Percentiles rank a stretch among this genome's conserved stretches.
Conservation (phyloP, 2,888 invertebrate species). For the Amphiduros pacificus region DNA sequence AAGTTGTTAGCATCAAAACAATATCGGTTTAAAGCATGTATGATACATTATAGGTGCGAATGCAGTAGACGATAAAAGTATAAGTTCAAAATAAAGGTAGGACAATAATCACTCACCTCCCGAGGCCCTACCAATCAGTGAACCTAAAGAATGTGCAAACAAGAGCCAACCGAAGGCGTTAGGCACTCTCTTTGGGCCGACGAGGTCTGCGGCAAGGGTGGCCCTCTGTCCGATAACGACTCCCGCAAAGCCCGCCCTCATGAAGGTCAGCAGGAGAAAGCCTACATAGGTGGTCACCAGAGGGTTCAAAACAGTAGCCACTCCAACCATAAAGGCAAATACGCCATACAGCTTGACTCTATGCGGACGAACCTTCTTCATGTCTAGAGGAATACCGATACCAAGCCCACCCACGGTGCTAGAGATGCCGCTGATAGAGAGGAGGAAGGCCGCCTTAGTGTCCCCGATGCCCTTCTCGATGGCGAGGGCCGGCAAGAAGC, state of each 20-base stretch:
- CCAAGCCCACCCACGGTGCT: neutral
- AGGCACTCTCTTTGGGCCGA: neutral
- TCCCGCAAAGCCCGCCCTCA: neutral
- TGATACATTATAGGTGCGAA: too few species aligned
- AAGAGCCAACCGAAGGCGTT: neutral
- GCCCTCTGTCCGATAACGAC: neutral
- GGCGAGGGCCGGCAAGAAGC: neutral
- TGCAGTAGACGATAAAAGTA: too few species aligned
- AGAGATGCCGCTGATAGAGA: neutral
- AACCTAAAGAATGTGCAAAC: neutral
- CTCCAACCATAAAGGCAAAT: neutral
- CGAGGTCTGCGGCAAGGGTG: neutral
- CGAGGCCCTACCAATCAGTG: neutral
- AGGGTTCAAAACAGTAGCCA: neutral
- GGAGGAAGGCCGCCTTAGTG: neutral
- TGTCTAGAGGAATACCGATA: neutral
- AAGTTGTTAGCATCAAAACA: too few species aligned
- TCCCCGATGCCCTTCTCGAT: neutral
- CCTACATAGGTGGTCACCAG: neutral
- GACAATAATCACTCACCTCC: too few species aligned
- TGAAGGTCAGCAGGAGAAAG: neutral
- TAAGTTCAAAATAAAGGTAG: too few species aligned
- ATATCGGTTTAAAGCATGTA: too few species aligned
- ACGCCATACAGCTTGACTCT: neutral
- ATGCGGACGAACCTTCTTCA: neutral